These are phyloP conservation scores for Pseudomyrmex cubaensis DNA, from an alignment of 1,140 invertebrate species.

Conservation along the genomic window DNA sequence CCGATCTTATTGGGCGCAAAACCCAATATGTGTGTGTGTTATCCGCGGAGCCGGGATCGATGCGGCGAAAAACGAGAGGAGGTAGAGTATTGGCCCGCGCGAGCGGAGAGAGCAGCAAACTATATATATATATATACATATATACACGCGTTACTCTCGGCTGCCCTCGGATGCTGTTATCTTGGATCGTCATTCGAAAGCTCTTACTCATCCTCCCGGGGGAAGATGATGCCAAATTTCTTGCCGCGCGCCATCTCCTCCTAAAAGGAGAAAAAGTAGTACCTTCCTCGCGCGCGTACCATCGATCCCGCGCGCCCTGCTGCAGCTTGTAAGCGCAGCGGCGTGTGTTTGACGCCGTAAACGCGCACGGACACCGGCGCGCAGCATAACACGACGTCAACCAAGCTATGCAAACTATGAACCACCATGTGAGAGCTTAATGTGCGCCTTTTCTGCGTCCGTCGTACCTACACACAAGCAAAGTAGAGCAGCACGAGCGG, in stretches of 20 bases:
- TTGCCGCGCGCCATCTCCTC: slow-evolving; percentile 1
- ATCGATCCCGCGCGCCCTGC: slow-evolving; percentile 32
- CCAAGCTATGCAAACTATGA: slow-evolving; percentile 54
- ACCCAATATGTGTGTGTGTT: not conserved
- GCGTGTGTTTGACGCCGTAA: slow-evolving; percentile 7
- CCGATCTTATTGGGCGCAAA: slow-evolving; percentile 23
- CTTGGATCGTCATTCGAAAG: slow-evolving; percentile 1
- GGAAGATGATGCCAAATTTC: slow-evolving; percentile 28
- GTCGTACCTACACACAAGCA: slow-evolving; percentile 29
- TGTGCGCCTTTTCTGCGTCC: slow-evolving; percentile 43
- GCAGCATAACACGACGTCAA: slow-evolving; percentile 47
- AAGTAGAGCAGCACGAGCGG: slow-evolving; percentile 42
- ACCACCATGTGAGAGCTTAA: slow-evolving; percentile 52
- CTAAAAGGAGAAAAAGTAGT: not conserved
- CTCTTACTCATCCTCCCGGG: not conserved
- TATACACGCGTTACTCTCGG: not conserved
- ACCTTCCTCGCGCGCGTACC: not conserved
- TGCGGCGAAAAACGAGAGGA: slow-evolving; percentile 8
- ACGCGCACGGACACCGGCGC: slow-evolving; percentile 39
- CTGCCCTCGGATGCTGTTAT: not conserved
- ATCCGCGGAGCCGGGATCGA: slow-evolving; percentile 3
- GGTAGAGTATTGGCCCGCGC: not conserved
- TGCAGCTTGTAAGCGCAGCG: not conserved
- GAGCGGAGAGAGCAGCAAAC: too few relatives aligned
- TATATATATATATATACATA: too few relatives aligned